Evolutionary conservation across 2,797 vertebrate genomes (phyloP).

Genomic region (Iguana delicatissima): DNA sequence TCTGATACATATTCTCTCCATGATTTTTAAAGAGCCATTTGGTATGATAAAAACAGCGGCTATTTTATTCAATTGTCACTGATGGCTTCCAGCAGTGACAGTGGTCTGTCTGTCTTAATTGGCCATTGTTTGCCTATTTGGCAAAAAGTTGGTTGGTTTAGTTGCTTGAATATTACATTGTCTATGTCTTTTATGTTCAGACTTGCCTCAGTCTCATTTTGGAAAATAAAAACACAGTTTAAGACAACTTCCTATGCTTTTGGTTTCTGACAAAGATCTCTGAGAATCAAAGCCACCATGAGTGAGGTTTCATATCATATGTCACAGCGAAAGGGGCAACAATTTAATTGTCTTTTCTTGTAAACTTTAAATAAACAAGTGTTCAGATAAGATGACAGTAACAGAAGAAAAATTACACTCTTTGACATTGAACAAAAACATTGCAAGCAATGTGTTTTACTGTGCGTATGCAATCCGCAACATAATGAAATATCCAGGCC

Average conservation of each 20-base stretch:
- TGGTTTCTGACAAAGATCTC: neutral
- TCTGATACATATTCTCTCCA: neutral
- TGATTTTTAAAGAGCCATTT: no score
- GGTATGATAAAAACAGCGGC: neutral
- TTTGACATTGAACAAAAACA: neutral
- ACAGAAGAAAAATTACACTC: neutral
- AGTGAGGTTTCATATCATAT: neutral
- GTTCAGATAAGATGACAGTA: neutral
- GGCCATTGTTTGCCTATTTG: neutral
- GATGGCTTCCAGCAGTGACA: neutral
- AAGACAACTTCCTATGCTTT: neutral
- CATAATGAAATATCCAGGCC: neutral
- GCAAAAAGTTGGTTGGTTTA: neutral
- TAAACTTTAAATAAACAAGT: neutral
- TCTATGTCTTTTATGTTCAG: neutral
- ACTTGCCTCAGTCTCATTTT: neutral
- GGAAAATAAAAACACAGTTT: neutral
- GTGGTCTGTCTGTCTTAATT: neutral
- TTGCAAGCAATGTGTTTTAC: neutral
- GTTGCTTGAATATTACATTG: neutral
- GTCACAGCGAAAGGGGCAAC: neutral
- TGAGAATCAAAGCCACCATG: neutral
- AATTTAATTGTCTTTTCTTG: neutral
- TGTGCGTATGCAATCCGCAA: neutral
- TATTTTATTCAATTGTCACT: neutral